Evolutionary conservation across 2,888 invertebrate species (phyloP).

Genomic region (Nebria salina): DNA sequence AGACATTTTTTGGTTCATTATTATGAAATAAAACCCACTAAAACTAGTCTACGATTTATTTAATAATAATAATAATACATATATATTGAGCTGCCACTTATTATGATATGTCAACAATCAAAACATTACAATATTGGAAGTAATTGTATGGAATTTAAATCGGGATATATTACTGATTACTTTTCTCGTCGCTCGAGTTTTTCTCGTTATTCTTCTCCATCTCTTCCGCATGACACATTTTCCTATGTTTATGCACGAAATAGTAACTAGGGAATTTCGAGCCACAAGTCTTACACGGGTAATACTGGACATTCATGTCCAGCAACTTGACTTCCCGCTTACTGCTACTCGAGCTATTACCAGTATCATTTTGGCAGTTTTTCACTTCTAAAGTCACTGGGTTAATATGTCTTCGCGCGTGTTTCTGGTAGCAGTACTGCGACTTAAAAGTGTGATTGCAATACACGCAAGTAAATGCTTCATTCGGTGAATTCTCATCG

Average conservation of each 20-base stretch:
- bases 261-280: constrained; percentile 93
- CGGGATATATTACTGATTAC: constrained; percentile 57
- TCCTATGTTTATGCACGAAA: constrained; percentile 91
- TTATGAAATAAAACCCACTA: not conserved
- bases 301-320: constrained; percentile 87
- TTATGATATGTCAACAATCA: constrained; percentile 3
- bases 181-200: constrained; percentile 50
- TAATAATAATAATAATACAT: not conserved
- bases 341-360: constrained; percentile 52
- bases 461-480: constrained; percentile 75
- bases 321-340: constrained; percentile 72
- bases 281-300: constrained; percentile 93
- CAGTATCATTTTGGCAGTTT: constrained; percentile 41
- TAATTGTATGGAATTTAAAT: constrained; percentile 5
- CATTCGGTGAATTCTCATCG: constrained; percentile 53
- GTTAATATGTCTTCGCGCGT: constrained; percentile 75
- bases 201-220: constrained; percentile 59
- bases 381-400: constrained; percentile 66
- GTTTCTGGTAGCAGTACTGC: constrained; percentile 86
- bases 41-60: constrained; percentile 11
- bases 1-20: constrained; percentile 51
- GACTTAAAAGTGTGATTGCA: constrained; percentile 85
- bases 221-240: constrained; percentile 82
- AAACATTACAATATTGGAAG: constrained; percentile 12
- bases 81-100: not conserved